Evolutionary conservation across 37 sponge, comb jelly and placozoan genomes (phyloP), one percentile per base, ranked within the genome.

Genomic region (Hormiphora californensis): DNA sequence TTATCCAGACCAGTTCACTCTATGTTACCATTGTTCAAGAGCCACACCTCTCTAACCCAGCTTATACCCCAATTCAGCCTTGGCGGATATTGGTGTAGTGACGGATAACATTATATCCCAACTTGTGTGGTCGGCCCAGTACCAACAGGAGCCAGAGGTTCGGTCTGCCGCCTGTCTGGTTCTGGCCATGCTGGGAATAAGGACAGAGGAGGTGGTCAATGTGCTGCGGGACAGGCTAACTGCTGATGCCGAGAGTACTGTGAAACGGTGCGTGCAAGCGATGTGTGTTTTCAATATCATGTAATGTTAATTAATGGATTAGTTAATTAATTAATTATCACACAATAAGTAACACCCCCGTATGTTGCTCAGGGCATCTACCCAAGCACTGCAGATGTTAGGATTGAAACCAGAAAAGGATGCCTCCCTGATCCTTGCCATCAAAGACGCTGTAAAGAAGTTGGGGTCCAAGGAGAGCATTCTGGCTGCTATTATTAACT

Each of bases 371-470:
- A 73, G 81, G 25, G 81, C 81, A 33, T 73, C 81, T 4, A 32
- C 81, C 1, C 81, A 73, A 40, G 81, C 81, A 4, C 81, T 73
- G 15, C 81, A 43, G 81, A 73, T 73, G 81, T 33, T 73, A 0
- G 81, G 81, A 3, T 28, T 73, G 9, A 73, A 73, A 28, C 81
- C 81, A 40, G 81, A 73, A 40, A 73, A 73, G 23, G 81, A 73
- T 40, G 81, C 81, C 7, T 73, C 81, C 44, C 81, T 73, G 27
- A 73, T 73, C 9, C 32, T 33, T 3, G 81, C 81, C 43, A 73
- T 73, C 12, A 73, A 73, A 73, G 46, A 73, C 35, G 81, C 81
- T n/a, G 81, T 73, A 39, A 73, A 73, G 38, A 73, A 41, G 25
- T 46, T 73, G 15, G 81, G 81, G 9, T 57, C 81, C 3, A 73